These are phyloP conservation scores for Strongylocentrotus purpuratus DNA, from an alignment of 35 echinoderm and acorn worm species.

Conservation along the genomic window DNA sequence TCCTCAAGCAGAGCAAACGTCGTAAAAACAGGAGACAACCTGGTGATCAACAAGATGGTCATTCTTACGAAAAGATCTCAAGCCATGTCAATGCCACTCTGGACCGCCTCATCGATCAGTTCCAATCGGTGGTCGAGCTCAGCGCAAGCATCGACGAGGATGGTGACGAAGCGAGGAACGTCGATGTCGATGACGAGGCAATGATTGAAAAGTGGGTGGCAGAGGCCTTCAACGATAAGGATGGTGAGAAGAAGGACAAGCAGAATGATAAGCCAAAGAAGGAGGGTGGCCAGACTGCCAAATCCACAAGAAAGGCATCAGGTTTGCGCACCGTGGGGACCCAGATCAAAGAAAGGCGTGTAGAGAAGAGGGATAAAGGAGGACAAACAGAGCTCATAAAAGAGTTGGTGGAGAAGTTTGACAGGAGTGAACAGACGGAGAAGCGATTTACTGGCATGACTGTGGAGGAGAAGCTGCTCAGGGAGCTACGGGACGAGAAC, in stretches of 20 bases:
- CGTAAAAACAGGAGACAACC: slow-evolving; percentile 51
- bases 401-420: neutral
- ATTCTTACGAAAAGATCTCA: slow-evolving; percentile 26
- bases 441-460: neutral
- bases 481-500: slow-evolving; percentile 64
- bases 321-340: neutral
- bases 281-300: neutral
- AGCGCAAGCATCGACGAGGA: slow-evolving; percentile 58
- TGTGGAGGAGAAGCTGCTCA: neutral
- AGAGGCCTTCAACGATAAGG: slow-evolving; percentile 39
- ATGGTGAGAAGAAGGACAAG: neutral
- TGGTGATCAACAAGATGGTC: slow-evolving; percentile 3
- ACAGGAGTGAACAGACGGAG: slow-evolving; percentile 12
- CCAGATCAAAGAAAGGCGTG: neutral
- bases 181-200: slow-evolving; percentile 2
- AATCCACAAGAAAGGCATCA: neutral
- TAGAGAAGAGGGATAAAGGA: neutral
- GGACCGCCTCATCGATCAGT: slow-evolving; percentile 74
- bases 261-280: slow-evolving; percentile 4
- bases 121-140: slow-evolving; percentile 79
- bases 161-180: neutral
- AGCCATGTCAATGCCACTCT: slow-evolving; percentile 62
- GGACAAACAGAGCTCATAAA: slow-evolving; percentile 1
- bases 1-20: slow-evolving; percentile 55
- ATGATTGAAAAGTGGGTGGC: slow-evolving; percentile 49